phyloP scores from a whole-genome alignment of 2,888 invertebrate species.

The Tinea pellionella region DNA sequence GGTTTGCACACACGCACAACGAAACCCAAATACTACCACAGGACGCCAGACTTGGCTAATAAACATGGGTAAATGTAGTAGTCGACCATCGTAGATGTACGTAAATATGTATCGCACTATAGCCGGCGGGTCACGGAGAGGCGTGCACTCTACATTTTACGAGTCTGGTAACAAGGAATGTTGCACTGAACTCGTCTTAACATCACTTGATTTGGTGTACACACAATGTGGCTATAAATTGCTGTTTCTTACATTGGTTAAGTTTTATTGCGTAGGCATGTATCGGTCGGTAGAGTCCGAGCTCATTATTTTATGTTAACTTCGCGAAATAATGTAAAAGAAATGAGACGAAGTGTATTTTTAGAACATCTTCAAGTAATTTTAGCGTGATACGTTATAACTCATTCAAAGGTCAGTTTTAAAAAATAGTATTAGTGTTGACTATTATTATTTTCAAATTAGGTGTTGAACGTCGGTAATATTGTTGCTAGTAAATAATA shows the following conservation, averaged over 20 bases:
- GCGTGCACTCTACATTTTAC: constrained; percentile 16
- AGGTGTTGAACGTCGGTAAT: too few relatives aligned
- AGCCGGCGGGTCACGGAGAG: constrained; percentile 4
- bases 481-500: too few relatives aligned
- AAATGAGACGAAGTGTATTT: neutral
- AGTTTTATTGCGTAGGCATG: constrained; percentile 1
- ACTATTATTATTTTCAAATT: neutral
- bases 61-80: neutral
- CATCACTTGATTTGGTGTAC: constrained; percentile 7
- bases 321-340: neutral
- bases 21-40: too few relatives aligned
- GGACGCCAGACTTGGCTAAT: too few relatives aligned
- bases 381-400: too few relatives aligned
- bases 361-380: too few relatives aligned
- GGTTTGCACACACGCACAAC: too few relatives aligned
- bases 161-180: constrained; percentile 9
- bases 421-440: too few relatives aligned
- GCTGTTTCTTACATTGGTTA: neutral
- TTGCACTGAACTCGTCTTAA: neutral
- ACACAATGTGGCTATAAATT: constrained; percentile 1
- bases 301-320: neutral
- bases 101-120: neutral
- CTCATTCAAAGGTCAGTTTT: too few relatives aligned
- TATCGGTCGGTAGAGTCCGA: neutral
- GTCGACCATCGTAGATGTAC: neutral